Base-by-base conservation (phyloP, 2,113 vertebrate genomes). In the Saccopteryx bilineata region DNA sequence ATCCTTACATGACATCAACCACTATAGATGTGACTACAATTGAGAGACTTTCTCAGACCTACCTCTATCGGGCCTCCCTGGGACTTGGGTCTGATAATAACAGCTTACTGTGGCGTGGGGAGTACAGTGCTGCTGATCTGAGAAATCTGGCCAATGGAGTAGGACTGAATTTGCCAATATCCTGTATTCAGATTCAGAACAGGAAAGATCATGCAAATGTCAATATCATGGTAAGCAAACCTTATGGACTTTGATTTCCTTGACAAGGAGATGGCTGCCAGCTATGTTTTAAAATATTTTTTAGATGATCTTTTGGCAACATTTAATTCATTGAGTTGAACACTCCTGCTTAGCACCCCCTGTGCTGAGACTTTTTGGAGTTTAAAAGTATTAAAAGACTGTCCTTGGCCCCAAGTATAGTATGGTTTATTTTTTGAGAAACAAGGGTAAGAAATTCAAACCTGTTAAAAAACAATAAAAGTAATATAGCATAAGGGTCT, bases 21-120 rank as follows among this genome's bases (percentile, higher is more conserved):
- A 88, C 97, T 95, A 93, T 98, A 91, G 98, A 98, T 94, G 93
- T 98, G 87, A 98, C 98, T 50, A 98, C 97, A 11, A 91, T 98
- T 26, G 98, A 98, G 23, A 99, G 98, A 94, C 97, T 98, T 65
- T 98, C 98, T 50, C 98, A 98, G 72, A 98, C 98, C 21, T 98
- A 98, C 87, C 69, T 98, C 74, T 98, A 97, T 82, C 78, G 72
- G 92, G 97, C 98, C 11, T 98, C 98, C 92, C 81, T 98, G 83
- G 98, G 98, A 60, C 96, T 98, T 72, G 96, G 97, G 65, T 96
- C 96, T 6, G 24, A 91, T 65, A 97, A 97, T 66, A 84, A 97
- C 94, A 96, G 89, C 94, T 84, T 95, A 81, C 33, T 97, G 54
- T 96, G 98, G 52, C 71, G 58, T 9, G 95, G 98, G 21, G 83